Base-by-base conservation (phyloP, 1,140 invertebrate species). In the Laodelphax striatellus region DNA sequence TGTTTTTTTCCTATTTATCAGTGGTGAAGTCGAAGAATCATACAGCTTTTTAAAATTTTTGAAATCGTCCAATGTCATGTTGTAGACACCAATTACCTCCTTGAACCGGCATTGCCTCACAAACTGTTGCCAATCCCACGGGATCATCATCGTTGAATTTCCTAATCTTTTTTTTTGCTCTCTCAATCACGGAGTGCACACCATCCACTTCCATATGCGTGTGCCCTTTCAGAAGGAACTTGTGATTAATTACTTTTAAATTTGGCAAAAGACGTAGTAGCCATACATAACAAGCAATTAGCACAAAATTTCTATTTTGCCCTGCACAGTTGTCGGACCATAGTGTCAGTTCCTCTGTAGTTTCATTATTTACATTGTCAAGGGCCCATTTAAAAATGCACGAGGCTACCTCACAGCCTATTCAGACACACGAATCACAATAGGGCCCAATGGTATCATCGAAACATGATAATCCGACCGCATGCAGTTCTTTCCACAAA, bases 151-250 rank as follows among this genome's bases (percentile, higher is more conserved):
- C 38, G 50, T 38, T 21, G 42, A 38, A 17, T 24, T 44, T 13
- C 28, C 28, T 34, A 46, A 42, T 19, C 24, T 62, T 62, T 62
- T 28, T n/a, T 42, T 58, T 52, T 19, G 44, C 50, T 34, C 56
- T 60, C 42, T 62, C 55, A 44, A 60, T 62, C 31, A 59, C 17
- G 21, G 55, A 43, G 28, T 62, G 60, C 13, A 62, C 28, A 19
- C 22, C 34, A 50, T 62, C 60, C 13, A 42, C 60, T 50, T 62
- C 60, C 60, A 62, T 62, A 50, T 62, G 55, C 16, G 55, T 62
- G 34, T 62, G 60, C 22, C 60, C 60, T 38, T 34, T 42, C 10
- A 62, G 42, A 22, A 62, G 42, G 28, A 42, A 62, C 38, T 62
- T 62, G 50, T 62, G 60, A 52, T 44, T 62, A n/a, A 60, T 41